phyloP scores from a whole-genome alignment of 2,888 invertebrate genomes.

The Eucriotettix oculatus region DNA sequence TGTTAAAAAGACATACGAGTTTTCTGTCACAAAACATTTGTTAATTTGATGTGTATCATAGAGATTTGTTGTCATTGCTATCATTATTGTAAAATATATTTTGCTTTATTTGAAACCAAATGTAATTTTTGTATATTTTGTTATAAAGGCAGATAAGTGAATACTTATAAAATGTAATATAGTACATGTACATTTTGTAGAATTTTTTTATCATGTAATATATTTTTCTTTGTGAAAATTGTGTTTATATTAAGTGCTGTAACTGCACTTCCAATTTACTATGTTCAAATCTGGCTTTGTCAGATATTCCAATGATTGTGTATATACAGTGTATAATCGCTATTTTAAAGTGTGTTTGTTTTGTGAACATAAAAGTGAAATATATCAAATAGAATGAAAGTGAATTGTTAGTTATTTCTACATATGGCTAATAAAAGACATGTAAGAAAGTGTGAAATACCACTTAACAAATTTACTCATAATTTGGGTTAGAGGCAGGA shows the following conservation, averaged over 20 bases:
- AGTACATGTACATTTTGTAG: no score
- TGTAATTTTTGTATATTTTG: no score
- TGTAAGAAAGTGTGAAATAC: background rate
- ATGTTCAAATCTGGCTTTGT: background rate
- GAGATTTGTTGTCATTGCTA: no score
- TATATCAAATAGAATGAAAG: background rate
- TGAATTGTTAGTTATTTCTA: background rate
- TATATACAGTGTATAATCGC: background rate
- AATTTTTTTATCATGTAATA: no score
- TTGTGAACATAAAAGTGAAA: background rate
- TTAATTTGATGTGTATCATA: background rate
- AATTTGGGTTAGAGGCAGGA: no score
- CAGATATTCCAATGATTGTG: background rate
- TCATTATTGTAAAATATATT: no score
- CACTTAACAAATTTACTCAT: background rate
- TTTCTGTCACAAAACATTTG: no score
- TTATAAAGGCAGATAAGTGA: no score
- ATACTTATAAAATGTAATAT: no score
- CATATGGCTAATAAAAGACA: background rate
- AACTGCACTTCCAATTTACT: background rate
- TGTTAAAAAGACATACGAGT: no score
- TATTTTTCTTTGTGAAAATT: no score
- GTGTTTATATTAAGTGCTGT: background rate
- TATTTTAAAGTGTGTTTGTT: background rate
- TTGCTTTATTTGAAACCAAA: no score